Evolutionary conservation across 2,113 vertebrate genomes (phyloP).

Genomic region (Acanthisitta chloris): DNA sequence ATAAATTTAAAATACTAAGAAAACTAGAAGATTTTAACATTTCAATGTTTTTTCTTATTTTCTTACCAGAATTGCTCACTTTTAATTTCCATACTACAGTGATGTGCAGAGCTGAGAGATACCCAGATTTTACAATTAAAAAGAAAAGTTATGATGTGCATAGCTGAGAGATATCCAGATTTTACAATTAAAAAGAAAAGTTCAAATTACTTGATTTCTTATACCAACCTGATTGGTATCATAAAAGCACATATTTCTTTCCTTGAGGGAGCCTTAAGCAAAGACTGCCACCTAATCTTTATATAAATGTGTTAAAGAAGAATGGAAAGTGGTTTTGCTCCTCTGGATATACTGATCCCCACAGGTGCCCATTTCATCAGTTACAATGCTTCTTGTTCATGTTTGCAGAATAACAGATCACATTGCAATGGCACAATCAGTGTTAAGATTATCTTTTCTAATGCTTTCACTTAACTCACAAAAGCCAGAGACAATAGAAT

Average conservation of each 20-base stretch:
- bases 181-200: not conserved
- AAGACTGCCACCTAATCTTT: not conserved
- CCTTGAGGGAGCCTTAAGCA: not conserved
- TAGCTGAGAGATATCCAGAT: not conserved
- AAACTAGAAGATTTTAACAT: not conserved
- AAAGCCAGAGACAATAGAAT: conserved; percentile 17
- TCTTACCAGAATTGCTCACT: not conserved
- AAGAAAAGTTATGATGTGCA: not conserved
- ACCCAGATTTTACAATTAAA: not conserved
- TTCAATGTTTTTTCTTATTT: not conserved
- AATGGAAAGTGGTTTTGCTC: not conserved
- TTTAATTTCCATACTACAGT: not conserved
- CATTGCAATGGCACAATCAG: not conserved
- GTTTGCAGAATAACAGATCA: not conserved
- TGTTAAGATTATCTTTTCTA: not conserved
- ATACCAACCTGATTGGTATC: not conserved
- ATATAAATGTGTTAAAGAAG: not conserved
- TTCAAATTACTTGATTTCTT: not conserved
- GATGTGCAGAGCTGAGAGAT: not conserved
- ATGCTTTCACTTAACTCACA: not conserved
- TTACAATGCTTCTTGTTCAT: not conserved
- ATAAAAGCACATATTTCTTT: not conserved
- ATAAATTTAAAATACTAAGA: not conserved
- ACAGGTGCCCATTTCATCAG: not conserved
- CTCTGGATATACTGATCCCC: not conserved